phyloP scores from a whole-genome alignment of 2,797 vertebrate species.

The Cephalopachus bancanus region DNA sequence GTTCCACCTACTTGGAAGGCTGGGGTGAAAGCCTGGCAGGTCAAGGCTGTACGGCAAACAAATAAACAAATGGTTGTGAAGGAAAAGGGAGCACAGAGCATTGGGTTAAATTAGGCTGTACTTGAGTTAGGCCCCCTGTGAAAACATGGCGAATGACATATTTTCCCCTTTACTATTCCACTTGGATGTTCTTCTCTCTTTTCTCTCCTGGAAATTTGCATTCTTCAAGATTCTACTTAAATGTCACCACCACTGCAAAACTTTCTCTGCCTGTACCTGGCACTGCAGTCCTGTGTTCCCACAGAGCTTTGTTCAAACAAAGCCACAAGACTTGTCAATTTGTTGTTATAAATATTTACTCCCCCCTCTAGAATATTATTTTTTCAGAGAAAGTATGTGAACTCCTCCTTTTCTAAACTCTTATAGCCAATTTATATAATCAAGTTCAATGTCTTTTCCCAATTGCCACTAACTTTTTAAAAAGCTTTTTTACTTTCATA shows the following conservation, averaged over 20 bases:
- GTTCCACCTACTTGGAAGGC: too few species aligned
- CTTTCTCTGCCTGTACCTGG: neutral
- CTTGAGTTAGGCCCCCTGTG: neutral
- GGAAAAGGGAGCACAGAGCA: neutral
- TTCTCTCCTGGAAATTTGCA: neutral
- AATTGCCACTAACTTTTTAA: slow-evolving; percentile 70
- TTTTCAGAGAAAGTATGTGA: neutral
- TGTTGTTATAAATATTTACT: neutral
- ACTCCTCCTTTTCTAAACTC: neutral
- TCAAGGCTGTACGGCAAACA: too few species aligned
- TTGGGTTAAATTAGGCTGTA: neutral
- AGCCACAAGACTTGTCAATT: neutral
- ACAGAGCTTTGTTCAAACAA: neutral
- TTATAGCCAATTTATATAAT: slow-evolving; percentile 74
- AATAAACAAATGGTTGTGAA: neutral
- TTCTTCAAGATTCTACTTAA: slow-evolving; percentile 74
- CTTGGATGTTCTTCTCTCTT: neutral
- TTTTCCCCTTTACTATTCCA: neutral
- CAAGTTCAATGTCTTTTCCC: slow-evolving; percentile 76
- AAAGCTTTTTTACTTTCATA: slow-evolving; percentile 77
- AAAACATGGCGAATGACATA: neutral
- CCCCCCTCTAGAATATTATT: neutral
- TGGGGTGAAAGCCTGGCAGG: too few species aligned
- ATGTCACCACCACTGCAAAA: slow-evolving; percentile 21
- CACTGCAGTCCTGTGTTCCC: neutral